A percentile compares a stretch with the other conserved stretches of the same genome.
Evolutionary conservation across 1,140 invertebrate genomes (phyloP).

Genomic region (Bombus pascuorum): DNA sequence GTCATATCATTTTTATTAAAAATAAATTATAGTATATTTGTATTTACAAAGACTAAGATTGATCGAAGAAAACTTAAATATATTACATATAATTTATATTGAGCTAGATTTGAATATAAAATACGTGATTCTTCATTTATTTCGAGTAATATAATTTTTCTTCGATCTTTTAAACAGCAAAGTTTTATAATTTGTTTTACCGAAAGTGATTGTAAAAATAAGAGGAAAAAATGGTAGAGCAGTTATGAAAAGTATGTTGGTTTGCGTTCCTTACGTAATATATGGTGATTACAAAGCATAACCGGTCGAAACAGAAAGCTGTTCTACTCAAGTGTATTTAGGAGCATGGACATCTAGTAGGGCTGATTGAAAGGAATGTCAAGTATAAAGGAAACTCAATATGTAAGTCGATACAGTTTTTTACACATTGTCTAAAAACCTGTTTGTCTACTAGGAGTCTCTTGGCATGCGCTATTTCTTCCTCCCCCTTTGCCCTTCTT

Average conservation of each 20-base stretch:
- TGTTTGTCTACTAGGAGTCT: not conserved
- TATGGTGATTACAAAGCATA: constrained; percentile 15
- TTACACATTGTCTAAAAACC: constrained; percentile 37
- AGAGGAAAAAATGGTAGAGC: not conserved
- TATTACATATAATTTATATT: not conserved
- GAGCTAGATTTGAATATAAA: not conserved
- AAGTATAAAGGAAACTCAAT: constrained; percentile 51
- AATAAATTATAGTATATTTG: not conserved
- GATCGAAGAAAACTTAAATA: not conserved
- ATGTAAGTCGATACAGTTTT: constrained; percentile 40
- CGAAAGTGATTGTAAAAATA: not conserved
- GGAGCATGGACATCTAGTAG: not conserved
- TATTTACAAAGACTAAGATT: not conserved
- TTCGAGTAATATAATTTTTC: not conserved
- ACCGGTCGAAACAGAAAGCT: constrained; percentile 29
- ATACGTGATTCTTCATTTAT: not conserved
- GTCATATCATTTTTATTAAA: no score
- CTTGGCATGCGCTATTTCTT: not conserved
- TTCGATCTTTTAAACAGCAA: not conserved
- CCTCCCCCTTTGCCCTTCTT: not conserved
- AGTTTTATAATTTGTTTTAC: not conserved
- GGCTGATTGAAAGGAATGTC: constrained; percentile 49
- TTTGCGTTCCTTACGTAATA: constrained; percentile 2
- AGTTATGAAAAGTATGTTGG: not conserved
- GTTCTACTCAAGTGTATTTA: not conserved